phyloP scores from a whole-genome alignment of 2,113 vertebrate genomes.

The Pelecanoides urinatrix region DNA sequence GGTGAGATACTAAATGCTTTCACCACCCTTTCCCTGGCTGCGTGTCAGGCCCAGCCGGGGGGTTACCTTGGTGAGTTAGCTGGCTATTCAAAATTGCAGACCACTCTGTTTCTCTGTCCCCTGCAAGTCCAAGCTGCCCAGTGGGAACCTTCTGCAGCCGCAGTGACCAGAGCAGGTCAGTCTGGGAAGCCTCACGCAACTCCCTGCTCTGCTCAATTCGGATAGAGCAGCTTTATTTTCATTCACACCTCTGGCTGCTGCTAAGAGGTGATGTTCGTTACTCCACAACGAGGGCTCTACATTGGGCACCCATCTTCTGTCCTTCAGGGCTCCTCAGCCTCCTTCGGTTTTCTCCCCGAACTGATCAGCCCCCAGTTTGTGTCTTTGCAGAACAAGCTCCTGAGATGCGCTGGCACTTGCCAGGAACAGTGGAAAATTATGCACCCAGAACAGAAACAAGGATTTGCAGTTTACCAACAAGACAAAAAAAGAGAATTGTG shows the following conservation, averaged over 20 bases:
- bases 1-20: accelerated
- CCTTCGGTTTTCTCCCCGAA: neutral
- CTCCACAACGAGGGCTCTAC: neutral
- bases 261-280: neutral
- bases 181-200: neutral
- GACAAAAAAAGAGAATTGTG: neutral
- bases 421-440: neutral
- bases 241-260: neutral
- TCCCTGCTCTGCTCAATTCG: neutral
- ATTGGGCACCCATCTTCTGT: neutral
- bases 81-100: neutral
- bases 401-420: neutral
- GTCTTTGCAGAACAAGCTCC: neutral
- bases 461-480: neutral
- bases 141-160: neutral
- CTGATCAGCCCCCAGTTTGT: neutral
- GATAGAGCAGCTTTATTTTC: neutral
- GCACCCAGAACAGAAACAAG: neutral
- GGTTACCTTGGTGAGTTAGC: neutral
- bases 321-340: neutral
- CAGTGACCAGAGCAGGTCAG: neutral
- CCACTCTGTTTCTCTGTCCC: accelerated
- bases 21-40: accelerated
- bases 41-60: accelerated
- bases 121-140: neutral